Percentiles rank a stretch among this genome's conserved stretches.
Evolutionary conservation across 2,888 invertebrate species (phyloP).

Genomic region (Gisinianus flammeolus): DNA sequence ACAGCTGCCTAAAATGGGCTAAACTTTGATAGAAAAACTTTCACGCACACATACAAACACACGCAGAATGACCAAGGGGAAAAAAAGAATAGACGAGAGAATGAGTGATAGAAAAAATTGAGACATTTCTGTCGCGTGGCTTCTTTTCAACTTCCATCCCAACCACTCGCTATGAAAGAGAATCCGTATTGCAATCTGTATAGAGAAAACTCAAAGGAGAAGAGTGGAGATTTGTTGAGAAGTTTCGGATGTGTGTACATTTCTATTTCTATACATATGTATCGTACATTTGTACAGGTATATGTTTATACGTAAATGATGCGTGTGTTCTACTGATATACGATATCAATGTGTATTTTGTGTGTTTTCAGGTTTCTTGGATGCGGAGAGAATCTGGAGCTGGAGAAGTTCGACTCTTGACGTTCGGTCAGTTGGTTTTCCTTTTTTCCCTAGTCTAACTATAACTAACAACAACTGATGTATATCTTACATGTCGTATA

Average conservation of each 20-base stretch:
- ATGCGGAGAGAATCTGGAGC: slow-evolving; percentile 68
- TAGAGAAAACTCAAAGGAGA: no score
- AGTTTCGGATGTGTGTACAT: no score
- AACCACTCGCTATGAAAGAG: no score
- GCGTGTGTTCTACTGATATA: no score
- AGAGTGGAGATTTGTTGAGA: no score
- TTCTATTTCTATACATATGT: no score
- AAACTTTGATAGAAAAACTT: slow-evolving; percentile 53
- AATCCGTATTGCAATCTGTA: not conserved
- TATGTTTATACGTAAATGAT: no score
- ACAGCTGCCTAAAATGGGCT: slow-evolving; percentile 51
- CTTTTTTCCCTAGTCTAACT: not conserved
- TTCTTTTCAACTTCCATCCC: slow-evolving; percentile 2
- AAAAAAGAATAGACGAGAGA: slow-evolving; percentile 5
- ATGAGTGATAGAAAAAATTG: slow-evolving; percentile 19
- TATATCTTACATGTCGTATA: no score
- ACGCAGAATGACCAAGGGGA: not conserved
- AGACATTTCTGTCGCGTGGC: slow-evolving; percentile 22
- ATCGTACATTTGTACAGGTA: no score
- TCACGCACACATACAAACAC: slow-evolving; percentile 4
- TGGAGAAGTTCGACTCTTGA: slow-evolving; percentile 72
- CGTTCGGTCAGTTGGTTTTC: slow-evolving; percentile 67
- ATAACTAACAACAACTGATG: no score
- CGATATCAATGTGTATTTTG: no score
- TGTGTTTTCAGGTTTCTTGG: slow-evolving; percentile 68